phyloP scores from a whole-genome alignment of 2,113 vertebrate species.

The Blennius ocellaris region DNA sequence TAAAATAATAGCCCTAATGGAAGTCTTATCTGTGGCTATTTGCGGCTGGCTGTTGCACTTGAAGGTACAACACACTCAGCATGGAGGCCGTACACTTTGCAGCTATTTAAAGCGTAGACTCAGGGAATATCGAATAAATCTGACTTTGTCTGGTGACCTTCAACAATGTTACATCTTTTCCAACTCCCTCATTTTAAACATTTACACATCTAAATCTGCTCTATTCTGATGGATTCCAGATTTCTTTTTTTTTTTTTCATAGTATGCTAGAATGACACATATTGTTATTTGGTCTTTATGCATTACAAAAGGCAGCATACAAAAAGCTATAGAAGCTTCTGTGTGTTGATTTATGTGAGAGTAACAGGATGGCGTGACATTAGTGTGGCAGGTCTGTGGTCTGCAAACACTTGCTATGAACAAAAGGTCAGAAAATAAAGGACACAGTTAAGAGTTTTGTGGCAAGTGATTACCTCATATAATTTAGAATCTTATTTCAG shows the following conservation, averaged over 20 bases:
- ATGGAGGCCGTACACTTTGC: slow-evolving; percentile 39
- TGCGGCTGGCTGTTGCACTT: slow-evolving; percentile 46
- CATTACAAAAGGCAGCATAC: too few species aligned
- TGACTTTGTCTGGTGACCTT: background rate
- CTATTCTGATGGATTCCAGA: background rate
- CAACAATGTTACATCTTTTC: background rate
- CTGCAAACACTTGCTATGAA: too few species aligned
- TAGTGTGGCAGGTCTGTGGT: too few species aligned
- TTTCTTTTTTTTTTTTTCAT: background rate
- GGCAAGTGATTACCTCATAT: too few species aligned
- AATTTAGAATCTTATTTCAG: too few species aligned
- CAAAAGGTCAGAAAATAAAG: too few species aligned
- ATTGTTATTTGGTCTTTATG: background rate
- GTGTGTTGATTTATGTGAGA: background rate
- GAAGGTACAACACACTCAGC: slow-evolving; percentile 38
- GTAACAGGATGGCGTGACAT: too few species aligned
- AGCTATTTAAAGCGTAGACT: slow-evolving; percentile 28
- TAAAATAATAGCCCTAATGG: slow-evolving; percentile 81
- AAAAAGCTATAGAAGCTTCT: background rate
- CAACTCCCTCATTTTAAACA: slow-evolving; percentile 25
- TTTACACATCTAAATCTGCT: background rate
- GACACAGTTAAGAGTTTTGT: too few species aligned
- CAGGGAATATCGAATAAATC: slow-evolving; percentile 20
- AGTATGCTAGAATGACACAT: background rate
- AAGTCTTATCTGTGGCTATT: slow-evolving; percentile 75